These are phyloP conservation scores for Xylocampa areola DNA, from an alignment of 2,888 invertebrate genomes.

Conservation along the genomic window DNA sequence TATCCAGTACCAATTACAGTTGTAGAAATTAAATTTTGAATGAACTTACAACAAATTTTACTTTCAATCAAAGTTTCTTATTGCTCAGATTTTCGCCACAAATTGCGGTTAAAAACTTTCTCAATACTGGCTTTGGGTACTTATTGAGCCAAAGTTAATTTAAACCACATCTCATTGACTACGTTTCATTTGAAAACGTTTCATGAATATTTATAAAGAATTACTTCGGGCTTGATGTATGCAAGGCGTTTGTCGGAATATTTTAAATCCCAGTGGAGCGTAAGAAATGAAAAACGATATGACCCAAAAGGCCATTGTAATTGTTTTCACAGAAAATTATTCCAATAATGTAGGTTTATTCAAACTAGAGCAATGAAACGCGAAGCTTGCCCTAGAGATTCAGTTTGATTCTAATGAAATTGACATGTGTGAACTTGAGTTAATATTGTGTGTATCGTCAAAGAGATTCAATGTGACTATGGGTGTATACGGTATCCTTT, in stretches of 20 bases:
- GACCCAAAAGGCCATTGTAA: background rate
- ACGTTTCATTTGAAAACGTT: conserved; percentile 16
- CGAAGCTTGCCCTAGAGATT: background rate
- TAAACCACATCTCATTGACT: conserved; percentile 41
- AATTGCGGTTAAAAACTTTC: conserved; percentile 30
- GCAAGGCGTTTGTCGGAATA: conserved; percentile 16
- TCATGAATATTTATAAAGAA: conserved; percentile 50
- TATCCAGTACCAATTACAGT: conserved; percentile 21
- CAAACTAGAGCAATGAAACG: conserved; percentile 13
- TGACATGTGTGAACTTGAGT: conserved; percentile 20
- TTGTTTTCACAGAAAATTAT: conserved; percentile 1
- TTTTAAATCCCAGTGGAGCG: conserved; percentile 4
- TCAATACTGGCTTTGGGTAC: conserved; percentile 1
- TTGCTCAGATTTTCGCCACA: conserved; percentile 19
- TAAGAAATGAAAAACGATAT: conserved; percentile 4
- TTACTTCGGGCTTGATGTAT: conserved; percentile 7
- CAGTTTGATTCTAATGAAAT: conserved; percentile 20
- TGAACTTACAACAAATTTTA: conserved; percentile 21
- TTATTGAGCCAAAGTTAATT: conserved; percentile 34
- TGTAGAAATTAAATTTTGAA: conserved; percentile 5
- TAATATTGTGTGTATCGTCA: conserved; percentile 11
- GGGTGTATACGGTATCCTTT: conserved; percentile 11
- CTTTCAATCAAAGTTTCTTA: conserved; percentile 35
- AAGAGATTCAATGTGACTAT: conserved; percentile 13
- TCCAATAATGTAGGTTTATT: conserved; percentile 1